Percentiles rank a stretch among this genome's conserved stretches.
phyloP scores from a whole-genome alignment of 2,888 invertebrate species.

The Ptychoptera albimana region DNA sequence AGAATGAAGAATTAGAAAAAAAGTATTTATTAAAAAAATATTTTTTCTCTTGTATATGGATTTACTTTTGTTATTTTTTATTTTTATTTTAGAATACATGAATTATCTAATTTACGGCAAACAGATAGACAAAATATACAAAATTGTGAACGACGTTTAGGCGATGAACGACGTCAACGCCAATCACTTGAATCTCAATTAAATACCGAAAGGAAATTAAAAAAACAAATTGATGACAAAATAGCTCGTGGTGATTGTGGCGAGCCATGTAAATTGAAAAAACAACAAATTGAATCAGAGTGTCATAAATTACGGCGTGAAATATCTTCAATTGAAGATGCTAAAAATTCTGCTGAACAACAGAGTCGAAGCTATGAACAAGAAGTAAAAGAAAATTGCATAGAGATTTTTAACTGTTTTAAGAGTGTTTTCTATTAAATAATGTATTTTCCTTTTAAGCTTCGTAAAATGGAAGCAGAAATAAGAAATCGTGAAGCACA shows the following conservation, averaged over 20 bases:
- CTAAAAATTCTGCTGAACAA: slow-evolving; percentile 32
- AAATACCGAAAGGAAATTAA: slow-evolving; percentile 53
- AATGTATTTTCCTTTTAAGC: slow-evolving; percentile 15
- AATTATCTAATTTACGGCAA: slow-evolving; percentile 53
- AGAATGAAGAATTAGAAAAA: slow-evolving; percentile 75
- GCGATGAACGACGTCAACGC: slow-evolving; percentile 65
- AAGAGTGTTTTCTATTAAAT: slow-evolving; percentile 3
- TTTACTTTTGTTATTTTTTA: neutral
- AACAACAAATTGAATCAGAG: slow-evolving; percentile 53
- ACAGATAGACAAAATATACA: slow-evolving; percentile 63
- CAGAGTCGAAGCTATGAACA: slow-evolving; percentile 29
- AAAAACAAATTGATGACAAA: slow-evolving; percentile 36
- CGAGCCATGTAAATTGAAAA: slow-evolving; percentile 45
- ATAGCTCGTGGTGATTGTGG: slow-evolving; percentile 44
- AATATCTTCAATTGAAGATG: slow-evolving; percentile 47
- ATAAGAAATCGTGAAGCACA: slow-evolving; percentile 27
- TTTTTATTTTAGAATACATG: slow-evolving; percentile 36
- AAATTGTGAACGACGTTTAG: slow-evolving; percentile 62
- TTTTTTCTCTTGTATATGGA: neutral
- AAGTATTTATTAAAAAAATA: slow-evolving; percentile 42
- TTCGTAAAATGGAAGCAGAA: slow-evolving; percentile 27
- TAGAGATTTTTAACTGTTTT: neutral
- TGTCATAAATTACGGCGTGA: slow-evolving; percentile 48
- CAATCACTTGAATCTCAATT: slow-evolving; percentile 57
- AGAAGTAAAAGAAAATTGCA: slow-evolving; percentile 17